A percentile compares a stretch with the other conserved stretches of the same genome.
Conservation (phyloP, 2,797 vertebrate genomes). For the Xyrichtys novacula region DNA sequence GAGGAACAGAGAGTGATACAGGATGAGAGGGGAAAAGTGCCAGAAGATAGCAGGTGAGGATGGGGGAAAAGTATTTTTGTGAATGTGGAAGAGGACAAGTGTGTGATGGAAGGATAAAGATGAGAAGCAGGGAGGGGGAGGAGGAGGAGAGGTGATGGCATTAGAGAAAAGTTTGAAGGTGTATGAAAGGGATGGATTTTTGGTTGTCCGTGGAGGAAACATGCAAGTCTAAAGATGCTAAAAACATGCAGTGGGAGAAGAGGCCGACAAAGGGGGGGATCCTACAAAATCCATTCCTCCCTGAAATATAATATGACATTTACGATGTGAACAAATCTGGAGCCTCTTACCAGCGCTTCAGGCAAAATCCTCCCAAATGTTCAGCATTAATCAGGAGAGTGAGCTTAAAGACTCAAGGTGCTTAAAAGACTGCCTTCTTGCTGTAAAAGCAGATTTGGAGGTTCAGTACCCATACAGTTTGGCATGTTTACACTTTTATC, state of each 20-base stretch:
- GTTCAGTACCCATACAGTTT: conserved; percentile 27
- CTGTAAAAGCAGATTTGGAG: conserved; percentile 45
- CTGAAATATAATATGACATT: conserved; percentile 65
- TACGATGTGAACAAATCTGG: conserved; percentile 66
- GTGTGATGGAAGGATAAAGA: conserved; percentile 47
- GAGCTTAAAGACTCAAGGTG: conserved; percentile 56
- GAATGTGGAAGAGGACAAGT: conserved; percentile 31
- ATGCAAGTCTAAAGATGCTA: conserved; percentile 38
- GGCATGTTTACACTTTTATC: conserved; percentile 29
- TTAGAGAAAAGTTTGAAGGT: conserved; percentile 37
- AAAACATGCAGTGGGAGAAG: conserved; percentile 32
- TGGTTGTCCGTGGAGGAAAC: conserved; percentile 27
- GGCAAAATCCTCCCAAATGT: conserved; percentile 68
- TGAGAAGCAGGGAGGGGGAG: conserved; percentile 10
- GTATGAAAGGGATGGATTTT: conserved; percentile 43
- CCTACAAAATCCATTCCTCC: conserved; percentile 45
- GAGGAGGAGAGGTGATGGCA: conserved; percentile 32
- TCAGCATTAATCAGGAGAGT: conserved; percentile 62
- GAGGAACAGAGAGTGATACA: conserved; percentile 18
- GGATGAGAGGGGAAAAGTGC: conserved; percentile 20
- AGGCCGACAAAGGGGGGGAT: conserved; percentile 30
- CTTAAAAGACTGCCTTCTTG: conserved; percentile 45
- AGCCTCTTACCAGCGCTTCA: conserved; percentile 61
- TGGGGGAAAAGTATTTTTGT: background rate
- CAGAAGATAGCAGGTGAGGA: conserved; percentile 36